These are phyloP conservation scores for Eretmodus cyanostictus DNA, from an alignment of 2,113 vertebrate genomes.

Conservation along the genomic window DNA sequence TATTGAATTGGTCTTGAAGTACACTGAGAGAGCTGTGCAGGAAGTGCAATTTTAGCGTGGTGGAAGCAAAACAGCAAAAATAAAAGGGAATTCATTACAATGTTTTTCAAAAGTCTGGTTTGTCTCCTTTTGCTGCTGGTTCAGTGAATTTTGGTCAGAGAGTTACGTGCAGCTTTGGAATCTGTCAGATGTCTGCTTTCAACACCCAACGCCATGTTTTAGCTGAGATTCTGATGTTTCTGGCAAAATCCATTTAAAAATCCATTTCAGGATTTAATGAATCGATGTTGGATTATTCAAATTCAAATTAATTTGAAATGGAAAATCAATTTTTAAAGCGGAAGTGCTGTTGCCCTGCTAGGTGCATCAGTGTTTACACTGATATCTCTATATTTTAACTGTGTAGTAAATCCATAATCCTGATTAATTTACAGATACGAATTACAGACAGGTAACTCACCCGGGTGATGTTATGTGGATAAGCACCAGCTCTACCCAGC, in stretches of 20 bases:
- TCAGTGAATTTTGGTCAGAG: neutral
- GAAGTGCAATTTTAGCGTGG: neutral
- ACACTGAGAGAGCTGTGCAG: neutral
- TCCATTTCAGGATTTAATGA: neutral
- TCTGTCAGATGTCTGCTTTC: neutral
- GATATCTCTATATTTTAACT: neutral
- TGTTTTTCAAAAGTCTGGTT: neutral
- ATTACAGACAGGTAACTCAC: slow-evolving; percentile 67
- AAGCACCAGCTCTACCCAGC: slow-evolving; percentile 88
- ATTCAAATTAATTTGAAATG: fast-evolving
- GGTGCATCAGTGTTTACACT: neutral
- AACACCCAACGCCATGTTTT: neutral
- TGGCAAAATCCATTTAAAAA: neutral
- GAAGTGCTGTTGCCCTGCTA: neutral
- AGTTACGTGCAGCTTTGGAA: neutral
- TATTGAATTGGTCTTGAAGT: neutral
- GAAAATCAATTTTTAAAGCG: neutral
- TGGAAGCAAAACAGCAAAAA: neutral
- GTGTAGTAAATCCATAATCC: neutral
- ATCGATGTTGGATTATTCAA: neutral
- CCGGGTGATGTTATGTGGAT: slow-evolving; percentile 84
- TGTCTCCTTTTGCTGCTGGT: neutral
- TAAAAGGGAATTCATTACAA: neutral
- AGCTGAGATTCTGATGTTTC: neutral
- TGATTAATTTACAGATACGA: neutral